Evolutionary conservation across 2,797 vertebrate species (phyloP), one percentile per base, ranked within the genome.

Genomic region (Gephyroberyx darwinii): DNA sequence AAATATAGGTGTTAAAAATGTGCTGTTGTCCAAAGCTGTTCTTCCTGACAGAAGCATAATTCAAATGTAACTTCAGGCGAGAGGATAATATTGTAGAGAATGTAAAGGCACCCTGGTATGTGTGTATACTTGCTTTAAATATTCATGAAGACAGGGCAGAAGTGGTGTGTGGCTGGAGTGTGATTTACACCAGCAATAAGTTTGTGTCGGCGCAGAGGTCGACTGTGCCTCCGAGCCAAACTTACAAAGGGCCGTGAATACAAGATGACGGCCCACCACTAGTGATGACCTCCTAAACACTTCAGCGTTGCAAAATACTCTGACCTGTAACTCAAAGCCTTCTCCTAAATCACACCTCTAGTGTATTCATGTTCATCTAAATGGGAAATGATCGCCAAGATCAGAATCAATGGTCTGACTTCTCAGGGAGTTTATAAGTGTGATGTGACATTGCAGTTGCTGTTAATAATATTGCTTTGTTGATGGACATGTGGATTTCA

Each of bases 141-240:
- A 91, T 91, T 90, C 77, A 92, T 89, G 41, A 66, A 0, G 61
- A 77, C 69, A 68, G 84, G 63, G 78, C 69, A 80, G 69, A 62
- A 74, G 59, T 59, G 20, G 78, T 84, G 82, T 73, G 79, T 71
- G 78, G 73, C 70, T 70, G 59, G 39, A 58, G 78, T 60, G 52
- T 87, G 88, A 91, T 91, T 88, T 92, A 91, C 86, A 81, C 80
- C 65, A 77, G 86, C 87, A 90, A 91, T 92, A 90, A 80, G 87
- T 90, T 87, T 81, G 82, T 81, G 82, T 86, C 80, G 74, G 84
- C 26, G 5, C 68, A 62, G 82, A 86, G 90, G 87, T 91, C 77
- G 64, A 72, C 86, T 20, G 53, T 56, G 57, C 65, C 91, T 84
- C 61, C 1, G 13, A 86, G 90, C 54, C 84, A 50, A 83, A 82